Base-by-base conservation (phyloP, 2,113 vertebrate species). In the Petrocephalus zakoni region DNA sequence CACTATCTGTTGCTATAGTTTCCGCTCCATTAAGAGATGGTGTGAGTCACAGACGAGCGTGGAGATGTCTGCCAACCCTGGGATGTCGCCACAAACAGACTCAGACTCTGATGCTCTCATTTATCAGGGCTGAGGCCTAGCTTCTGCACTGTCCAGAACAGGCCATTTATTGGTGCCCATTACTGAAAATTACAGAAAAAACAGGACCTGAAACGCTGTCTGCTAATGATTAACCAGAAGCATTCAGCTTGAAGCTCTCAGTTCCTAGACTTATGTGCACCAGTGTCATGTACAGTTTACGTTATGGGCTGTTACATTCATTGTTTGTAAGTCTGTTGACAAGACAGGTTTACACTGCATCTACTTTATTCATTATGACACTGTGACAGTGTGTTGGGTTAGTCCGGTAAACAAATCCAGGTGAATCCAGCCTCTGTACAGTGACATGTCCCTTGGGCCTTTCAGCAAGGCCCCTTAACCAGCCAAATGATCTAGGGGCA, bases 1-100 rank as follows among this genome's bases (percentile, higher is more conserved):
- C 87, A 47, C 89, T 88, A 90, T 90, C 88, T 90, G 90, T 90
- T 90, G 90, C 90, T 90, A 92, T 88, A 92, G 91, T 89, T 88
- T 90, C 89, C 83, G 72, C 85, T 75, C 46, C n/a, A 72, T 42
- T 90, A 61, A 78, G 61, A 58, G 47, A 68, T 15, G 17, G 86
- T 83, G 51, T 85, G 88, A 86, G 51, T 61, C 72, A 56, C 84
- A 51, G 49, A 89, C 42, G 83, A 88, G 88, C 56, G 61, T 64
- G 7, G 86, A 75, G 53, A 87, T 53, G 58, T 78, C 56, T 87
- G 42, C 86, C 51, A 61, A 47, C 21, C 19, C 19, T 21, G 52
- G 9, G 19, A 87, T 13, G 37, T 46, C 11, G 37, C 55, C 19
- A 37, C 29, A 61, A 87, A 58, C 85, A 87, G 21, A 17, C 56